These are phyloP conservation scores for Monochamus saltuarius DNA, from an alignment of 1,140 invertebrate species.

Conservation along the genomic window DNA sequence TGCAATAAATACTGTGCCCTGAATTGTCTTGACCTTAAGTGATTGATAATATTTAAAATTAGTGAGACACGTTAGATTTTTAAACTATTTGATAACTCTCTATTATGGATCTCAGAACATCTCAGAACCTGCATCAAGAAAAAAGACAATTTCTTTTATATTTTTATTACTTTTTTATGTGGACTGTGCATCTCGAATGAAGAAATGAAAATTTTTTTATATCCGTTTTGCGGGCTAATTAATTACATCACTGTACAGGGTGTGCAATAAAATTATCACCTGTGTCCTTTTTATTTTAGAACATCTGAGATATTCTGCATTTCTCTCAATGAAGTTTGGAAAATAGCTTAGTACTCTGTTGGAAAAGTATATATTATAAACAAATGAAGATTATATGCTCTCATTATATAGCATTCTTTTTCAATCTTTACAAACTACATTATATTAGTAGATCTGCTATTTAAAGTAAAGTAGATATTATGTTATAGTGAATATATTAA, in stretches of 20 bases:
- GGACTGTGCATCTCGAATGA: not conserved
- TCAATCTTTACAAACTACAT: not conserved
- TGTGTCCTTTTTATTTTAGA: too few relatives aligned
- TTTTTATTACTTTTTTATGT: not conserved
- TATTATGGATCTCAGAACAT: not conserved
- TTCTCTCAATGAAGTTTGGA: not conserved
- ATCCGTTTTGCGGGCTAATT: too few relatives aligned
- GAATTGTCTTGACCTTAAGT: conserved; percentile 8
- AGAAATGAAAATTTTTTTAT: too few relatives aligned
- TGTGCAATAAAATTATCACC: too few relatives aligned
- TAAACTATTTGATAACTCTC: not conserved
- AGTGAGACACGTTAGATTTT: not conserved
- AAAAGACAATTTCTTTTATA: not conserved
- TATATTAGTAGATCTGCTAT: not conserved
- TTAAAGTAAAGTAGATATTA: not conserved
- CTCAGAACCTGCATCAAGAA: conserved; percentile 1
- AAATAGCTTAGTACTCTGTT: conserved; percentile 6
- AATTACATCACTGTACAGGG: too few relatives aligned
- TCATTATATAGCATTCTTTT: not conserved
- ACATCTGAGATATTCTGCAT: too few relatives aligned
- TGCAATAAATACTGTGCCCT: conserved; percentile 51
- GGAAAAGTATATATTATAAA: conserved; percentile 1
- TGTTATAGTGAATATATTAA: conserved; percentile 7
- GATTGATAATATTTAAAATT: not conserved
- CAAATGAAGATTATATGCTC: not conserved